Percentiles rank a stretch among this genome's conserved stretches.
Conservation (phyloP, 2,888 invertebrate species). For the Agrochola lota region DNA sequence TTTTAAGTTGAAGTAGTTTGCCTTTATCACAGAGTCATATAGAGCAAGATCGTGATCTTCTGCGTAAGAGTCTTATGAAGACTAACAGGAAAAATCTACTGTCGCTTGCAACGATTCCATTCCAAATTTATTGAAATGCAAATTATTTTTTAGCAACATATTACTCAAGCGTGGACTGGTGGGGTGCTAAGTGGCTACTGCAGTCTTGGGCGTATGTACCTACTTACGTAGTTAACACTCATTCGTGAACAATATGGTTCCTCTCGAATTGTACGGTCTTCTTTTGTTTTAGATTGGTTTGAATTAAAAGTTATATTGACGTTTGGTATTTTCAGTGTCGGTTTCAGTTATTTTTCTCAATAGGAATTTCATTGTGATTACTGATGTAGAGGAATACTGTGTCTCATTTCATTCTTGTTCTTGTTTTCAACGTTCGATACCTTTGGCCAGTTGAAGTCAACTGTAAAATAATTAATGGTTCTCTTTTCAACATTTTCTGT, state of each 20-base stretch:
- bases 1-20: slow-evolving; percentile 2
- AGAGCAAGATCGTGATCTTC: slow-evolving; percentile 2
- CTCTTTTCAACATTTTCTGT: background rate
- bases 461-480: background rate
- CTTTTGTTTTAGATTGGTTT: slow-evolving; percentile 32
- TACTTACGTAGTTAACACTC: slow-evolving; percentile 52
- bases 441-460: background rate
- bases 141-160: slow-evolving; percentile 55
- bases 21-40: background rate
- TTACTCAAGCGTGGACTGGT: slow-evolving; percentile 62
- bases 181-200: slow-evolving; percentile 59
- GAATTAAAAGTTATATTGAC: slow-evolving; percentile 47
- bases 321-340: slow-evolving; percentile 34
- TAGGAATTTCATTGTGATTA: slow-evolving; percentile 36
- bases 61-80: slow-evolving; percentile 35
- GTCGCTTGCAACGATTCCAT: slow-evolving; percentile 11
- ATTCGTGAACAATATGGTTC: slow-evolving; percentile 43
- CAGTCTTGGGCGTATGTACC: slow-evolving; percentile 11
- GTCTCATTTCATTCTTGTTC: background rate
- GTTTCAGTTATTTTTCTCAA: slow-evolving; percentile 8
- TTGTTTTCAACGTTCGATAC: background rate
- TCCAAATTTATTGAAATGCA: slow-evolving; percentile 48
- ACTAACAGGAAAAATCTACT: slow-evolving; percentile 4
- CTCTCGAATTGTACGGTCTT: slow-evolving; percentile 22
- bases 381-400: background rate